These are phyloP conservation scores for Amphiura filiformis DNA, from an alignment of 35 echinoderm and acorn worm genomes.

Conservation along the genomic window DNA sequence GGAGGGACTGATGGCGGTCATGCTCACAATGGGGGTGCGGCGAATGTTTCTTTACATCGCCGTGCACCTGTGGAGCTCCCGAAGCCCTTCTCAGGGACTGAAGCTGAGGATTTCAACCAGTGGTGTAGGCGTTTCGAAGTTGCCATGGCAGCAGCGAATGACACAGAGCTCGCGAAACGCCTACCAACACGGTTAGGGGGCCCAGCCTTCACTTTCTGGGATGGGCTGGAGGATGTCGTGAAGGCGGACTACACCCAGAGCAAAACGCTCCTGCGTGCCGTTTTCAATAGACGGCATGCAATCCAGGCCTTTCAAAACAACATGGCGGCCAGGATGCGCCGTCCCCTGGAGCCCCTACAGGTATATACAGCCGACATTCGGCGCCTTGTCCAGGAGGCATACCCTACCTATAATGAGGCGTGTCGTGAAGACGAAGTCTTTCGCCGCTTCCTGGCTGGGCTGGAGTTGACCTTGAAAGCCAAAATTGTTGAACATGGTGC, in stretches of 20 bases:
- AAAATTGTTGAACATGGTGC: slow-evolving; percentile 73
- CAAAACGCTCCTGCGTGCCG: not conserved
- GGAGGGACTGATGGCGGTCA: not conserved
- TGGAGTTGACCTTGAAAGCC: not conserved
- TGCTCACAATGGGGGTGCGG: not conserved
- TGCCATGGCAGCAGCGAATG: not conserved
- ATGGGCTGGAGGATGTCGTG: not conserved
- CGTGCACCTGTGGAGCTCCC: not conserved
- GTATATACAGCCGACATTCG: slow-evolving; percentile 33
- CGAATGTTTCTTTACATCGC: not conserved
- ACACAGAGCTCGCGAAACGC: slow-evolving; percentile 23
- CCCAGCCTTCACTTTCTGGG: slow-evolving; percentile 33
- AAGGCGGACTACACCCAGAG: not conserved
- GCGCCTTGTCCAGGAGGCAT: slow-evolving; percentile 2
- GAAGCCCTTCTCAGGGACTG: slow-evolving; percentile 15
- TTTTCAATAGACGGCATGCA: slow-evolving; percentile 23
- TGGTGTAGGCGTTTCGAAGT: slow-evolving; percentile 3
- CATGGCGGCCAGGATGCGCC: slow-evolving; percentile 28
- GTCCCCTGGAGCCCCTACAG: slow-evolving; percentile 29
- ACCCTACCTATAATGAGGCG: slow-evolving; percentile 17
- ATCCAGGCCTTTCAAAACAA: not conserved
- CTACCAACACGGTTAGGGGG: slow-evolving; percentile 22
- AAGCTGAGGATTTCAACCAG: too few species aligned
- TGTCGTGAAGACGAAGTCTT: slow-evolving; percentile 34
- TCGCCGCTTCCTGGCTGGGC: slow-evolving; percentile 44